A percentile compares a stretch with the other conserved stretches of the same genome.
Conservation (phyloP, 2,797 vertebrate genomes). For the Parauchenoglanis ngamensis region DNA sequence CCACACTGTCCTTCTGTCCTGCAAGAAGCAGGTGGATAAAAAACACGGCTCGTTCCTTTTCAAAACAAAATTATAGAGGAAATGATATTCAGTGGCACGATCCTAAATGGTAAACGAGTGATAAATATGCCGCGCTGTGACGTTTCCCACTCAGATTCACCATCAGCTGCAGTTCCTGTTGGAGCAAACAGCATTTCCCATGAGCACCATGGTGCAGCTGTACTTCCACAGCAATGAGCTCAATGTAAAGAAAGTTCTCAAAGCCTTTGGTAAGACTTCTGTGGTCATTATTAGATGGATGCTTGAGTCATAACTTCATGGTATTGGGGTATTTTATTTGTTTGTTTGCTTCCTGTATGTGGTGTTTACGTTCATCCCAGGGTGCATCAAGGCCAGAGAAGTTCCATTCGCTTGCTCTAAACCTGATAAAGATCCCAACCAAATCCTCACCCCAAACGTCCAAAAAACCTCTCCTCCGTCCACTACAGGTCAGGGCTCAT, state of each 20-base stretch:
- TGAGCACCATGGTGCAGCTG: constrained; percentile 16
- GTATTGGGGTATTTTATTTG: background rate
- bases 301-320: too few species aligned
- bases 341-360: background rate
- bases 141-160: constrained; percentile 28
- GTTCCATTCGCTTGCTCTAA: constrained; percentile 32
- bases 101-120: background rate
- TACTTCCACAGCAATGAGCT: constrained; percentile 12
- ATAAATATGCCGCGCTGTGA: background rate
- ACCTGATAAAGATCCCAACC: background rate
- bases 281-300: too few species aligned
- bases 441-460: background rate
- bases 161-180: constrained; percentile 32
- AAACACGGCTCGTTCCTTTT: too few species aligned
- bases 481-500: background rate
- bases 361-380: background rate
- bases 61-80: background rate
- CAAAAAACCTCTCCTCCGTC: background rate
- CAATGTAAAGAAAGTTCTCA: background rate
- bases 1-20: constrained; percentile 29
- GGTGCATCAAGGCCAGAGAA: constrained; percentile 28
- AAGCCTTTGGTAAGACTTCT: constrained; percentile 21
- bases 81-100: too few species aligned
- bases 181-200: constrained; percentile 5
- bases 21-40: constrained; percentile 35